Percentiles rank a stretch among this genome's conserved stretches.
Conservation (phyloP, 2,113 vertebrate genomes). For the Marmota monax region DNA sequence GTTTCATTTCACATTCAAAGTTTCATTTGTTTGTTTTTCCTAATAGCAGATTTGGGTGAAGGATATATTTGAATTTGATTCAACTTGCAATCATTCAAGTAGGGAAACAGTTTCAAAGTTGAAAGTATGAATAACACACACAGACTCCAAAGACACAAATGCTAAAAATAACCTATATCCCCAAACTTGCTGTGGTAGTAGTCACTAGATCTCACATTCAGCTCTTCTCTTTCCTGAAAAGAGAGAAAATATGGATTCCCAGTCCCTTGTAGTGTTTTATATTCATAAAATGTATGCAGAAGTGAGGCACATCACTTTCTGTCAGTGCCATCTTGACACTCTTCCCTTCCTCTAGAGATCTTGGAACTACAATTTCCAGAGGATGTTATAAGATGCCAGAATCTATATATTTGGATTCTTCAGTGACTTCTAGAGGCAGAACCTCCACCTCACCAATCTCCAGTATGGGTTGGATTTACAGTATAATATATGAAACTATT, state of each 20-base stretch:
- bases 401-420: neutral
- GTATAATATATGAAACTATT: neutral
- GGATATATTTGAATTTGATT: constrained; percentile 72
- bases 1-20: constrained; percentile 68
- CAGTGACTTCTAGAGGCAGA: neutral
- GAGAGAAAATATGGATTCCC: neutral
- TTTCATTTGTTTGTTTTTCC: constrained; percentile 70
- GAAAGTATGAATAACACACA: constrained; percentile 43
- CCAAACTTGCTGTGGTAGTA: neutral
- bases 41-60: constrained; percentile 63
- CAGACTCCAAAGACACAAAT: constrained; percentile 51
- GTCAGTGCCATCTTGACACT: neutral
- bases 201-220: constrained; percentile 32
- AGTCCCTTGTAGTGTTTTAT: neutral
- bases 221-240: neutral
- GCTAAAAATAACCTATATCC: constrained; percentile 53
- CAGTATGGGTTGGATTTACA: neutral
- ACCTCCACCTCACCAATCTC: neutral
- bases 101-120: constrained; percentile 36
- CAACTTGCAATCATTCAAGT: constrained; percentile 71
- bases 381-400: neutral
- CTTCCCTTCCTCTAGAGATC: neutral
- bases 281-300: neutral
- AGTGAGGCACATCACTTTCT: neutral
- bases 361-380: neutral